Conservation (phyloP, 35 echinoderm and acorn worm species). For the Heliocidaris tuberculata region DNA sequence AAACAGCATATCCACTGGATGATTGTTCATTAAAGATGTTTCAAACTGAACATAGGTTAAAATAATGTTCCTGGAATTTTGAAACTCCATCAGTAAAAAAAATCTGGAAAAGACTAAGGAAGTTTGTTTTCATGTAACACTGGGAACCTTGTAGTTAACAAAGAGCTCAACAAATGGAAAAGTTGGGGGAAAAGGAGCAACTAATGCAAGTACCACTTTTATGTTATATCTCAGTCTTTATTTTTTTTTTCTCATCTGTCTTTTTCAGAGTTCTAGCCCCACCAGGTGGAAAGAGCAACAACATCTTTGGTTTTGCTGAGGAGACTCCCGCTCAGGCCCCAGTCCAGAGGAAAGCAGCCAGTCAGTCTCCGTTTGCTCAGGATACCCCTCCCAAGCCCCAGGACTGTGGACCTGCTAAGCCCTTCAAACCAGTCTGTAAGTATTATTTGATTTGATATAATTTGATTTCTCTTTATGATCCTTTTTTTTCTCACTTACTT, state of each 20-base stretch:
- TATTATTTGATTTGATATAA: not conserved
- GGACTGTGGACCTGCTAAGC: not conserved
- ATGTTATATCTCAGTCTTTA: not conserved
- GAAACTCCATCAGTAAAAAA: too few species aligned
- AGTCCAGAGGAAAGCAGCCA: not conserved
- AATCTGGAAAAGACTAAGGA: too few species aligned
- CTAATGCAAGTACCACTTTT: not conserved
- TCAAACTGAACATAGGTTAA: too few species aligned
- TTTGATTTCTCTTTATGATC: not conserved
- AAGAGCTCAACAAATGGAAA: not conserved
- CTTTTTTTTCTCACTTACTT: not conserved
- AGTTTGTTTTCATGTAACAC: too few species aligned
- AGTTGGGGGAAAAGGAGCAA: not conserved
- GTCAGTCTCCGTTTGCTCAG: constrained; percentile 3
- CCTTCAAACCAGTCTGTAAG: not conserved
- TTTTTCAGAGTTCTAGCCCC: constrained; percentile 24
- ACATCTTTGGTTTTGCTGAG: constrained; percentile 18
- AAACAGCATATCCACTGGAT: too few species aligned
- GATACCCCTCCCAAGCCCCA: not conserved
- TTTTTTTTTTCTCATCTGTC: not conserved
- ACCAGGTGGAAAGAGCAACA: constrained; percentile 21
- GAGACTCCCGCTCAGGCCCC: not conserved
- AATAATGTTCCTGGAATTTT: too few species aligned
- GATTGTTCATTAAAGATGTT: too few species aligned
- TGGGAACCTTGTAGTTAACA: too few species aligned